Conservation (phyloP, 2,888 invertebrate genomes). For the Brachycybe producta region DNA sequence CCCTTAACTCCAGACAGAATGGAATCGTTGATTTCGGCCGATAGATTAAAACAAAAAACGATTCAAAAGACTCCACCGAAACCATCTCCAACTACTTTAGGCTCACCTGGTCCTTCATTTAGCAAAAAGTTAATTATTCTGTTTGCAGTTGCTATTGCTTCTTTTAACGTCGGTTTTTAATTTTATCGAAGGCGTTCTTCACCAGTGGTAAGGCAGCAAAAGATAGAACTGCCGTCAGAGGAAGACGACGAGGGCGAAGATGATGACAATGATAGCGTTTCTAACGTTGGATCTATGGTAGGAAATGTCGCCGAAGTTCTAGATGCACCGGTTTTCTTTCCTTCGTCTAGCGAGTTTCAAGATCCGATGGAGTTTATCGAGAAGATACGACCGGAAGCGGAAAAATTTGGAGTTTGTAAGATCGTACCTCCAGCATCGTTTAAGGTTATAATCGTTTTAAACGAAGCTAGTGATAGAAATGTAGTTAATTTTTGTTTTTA, state of each 20-base stretch:
- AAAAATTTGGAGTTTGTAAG: conserved; percentile 71
- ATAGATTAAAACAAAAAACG: not conserved
- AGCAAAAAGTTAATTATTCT: not conserved
- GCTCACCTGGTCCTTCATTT: not conserved
- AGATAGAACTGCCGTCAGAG: not conserved
- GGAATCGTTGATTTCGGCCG: not conserved
- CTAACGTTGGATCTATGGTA: too few species aligned
- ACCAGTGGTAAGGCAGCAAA: not conserved
- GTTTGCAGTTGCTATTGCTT: too few species aligned
- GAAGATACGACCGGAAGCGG: conserved; percentile 58
- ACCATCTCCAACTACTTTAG: not conserved
- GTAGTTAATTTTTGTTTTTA: not conserved
- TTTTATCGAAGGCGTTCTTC: not conserved
- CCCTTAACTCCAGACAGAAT: not conserved
- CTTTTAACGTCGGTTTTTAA: not conserved
- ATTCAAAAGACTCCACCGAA: not conserved
- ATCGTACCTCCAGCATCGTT: conserved; percentile 71
- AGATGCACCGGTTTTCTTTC: conserved; percentile 66
- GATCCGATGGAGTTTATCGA: conserved; percentile 78
- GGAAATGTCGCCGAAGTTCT: not conserved
- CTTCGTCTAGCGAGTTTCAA: conserved; percentile 66
- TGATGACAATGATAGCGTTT: too few species aligned
- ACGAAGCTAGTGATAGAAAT: not conserved
- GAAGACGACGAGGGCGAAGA: too few species aligned
- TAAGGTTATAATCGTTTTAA: conserved; percentile 35